phyloP scores from a whole-genome alignment of 2,888 invertebrate species.

The Pseudococcus viburni region DNA sequence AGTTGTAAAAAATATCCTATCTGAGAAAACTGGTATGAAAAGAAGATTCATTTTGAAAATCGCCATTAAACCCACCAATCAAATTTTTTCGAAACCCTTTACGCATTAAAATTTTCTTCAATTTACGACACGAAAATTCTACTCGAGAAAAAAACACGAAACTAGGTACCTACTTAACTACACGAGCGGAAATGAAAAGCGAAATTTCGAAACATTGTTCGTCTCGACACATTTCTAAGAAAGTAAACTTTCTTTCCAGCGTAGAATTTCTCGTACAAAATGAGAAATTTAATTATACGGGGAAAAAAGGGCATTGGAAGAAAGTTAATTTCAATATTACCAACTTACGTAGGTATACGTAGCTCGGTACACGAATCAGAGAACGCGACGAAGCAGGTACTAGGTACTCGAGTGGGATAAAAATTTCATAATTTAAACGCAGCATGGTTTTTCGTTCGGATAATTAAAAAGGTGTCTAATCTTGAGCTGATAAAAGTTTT shows the following conservation, averaged over 20 bases:
- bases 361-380: neutral
- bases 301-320: neutral
- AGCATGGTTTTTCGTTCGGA: slow-evolving; percentile 18
- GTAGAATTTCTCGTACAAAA: neutral
- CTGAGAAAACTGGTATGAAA: too few relatives aligned
- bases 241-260: neutral
- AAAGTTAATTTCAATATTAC: slow-evolving; percentile 17
- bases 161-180: neutral
- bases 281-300: neutral
- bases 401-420: neutral
- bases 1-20: too few relatives aligned
- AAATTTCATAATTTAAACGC: neutral
- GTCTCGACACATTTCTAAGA: neutral
- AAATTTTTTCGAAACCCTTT: too few relatives aligned
- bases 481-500: slow-evolving; percentile 6
- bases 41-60: too few relatives aligned
- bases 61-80: too few relatives aligned
- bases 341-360: neutral
- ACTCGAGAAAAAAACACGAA: neutral
- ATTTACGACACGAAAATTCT: neutral
- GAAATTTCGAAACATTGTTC: slow-evolving; percentile 2
- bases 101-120: too few relatives aligned
- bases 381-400: neutral
- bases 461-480: slow-evolving; percentile 34
- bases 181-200: neutral